A percentile compares a stretch with the other conserved stretches of the same genome.
Evolutionary conservation across 2,888 invertebrate species (phyloP).

Genomic region (Philaethria dido): DNA sequence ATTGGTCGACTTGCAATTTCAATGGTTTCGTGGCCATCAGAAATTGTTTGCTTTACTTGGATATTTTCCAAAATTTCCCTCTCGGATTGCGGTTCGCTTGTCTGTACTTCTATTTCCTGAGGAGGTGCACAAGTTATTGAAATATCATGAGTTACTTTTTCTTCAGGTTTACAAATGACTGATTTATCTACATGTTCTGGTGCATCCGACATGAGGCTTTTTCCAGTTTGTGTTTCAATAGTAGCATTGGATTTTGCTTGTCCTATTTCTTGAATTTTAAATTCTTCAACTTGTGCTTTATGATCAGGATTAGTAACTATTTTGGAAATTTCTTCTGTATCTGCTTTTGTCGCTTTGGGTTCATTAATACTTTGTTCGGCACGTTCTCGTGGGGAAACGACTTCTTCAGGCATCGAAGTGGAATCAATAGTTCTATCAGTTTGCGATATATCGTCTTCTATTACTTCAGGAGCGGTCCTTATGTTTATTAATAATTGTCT

Average conservation of each 20-base stretch:
- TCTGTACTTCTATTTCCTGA: constrained; percentile 85
- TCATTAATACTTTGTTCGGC: constrained; percentile 47
- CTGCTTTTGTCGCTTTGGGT: constrained; percentile 45
- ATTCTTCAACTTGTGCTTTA: constrained; percentile 41
- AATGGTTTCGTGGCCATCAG: constrained; percentile 87
- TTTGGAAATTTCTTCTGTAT: constrained; percentile 28
- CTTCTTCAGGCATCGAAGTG: constrained; percentile 88
- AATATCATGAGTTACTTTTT: constrained; percentile 73
- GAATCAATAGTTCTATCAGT: constrained; percentile 87
- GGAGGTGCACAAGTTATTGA: constrained; percentile 81
- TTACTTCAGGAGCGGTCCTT: constrained; percentile 63
- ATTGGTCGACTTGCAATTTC: constrained; percentile 87
- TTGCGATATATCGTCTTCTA: constrained; percentile 78
- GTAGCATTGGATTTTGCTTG: constrained; percentile 51
- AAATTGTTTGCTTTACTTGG: constrained; percentile 85
- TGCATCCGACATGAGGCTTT: constrained; percentile 79
- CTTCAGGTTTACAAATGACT: constrained; percentile 67
- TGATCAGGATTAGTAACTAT: constrained; percentile 31
- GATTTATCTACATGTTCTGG: constrained; percentile 74
- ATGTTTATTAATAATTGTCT: constrained; percentile 74
- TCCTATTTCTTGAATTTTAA: constrained; percentile 49
- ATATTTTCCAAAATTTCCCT: constrained; percentile 85
- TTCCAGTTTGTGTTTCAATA: constrained; percentile 88
- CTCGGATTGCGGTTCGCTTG: constrained; percentile 77
- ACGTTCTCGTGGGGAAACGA: constrained; percentile 70